These are phyloP conservation scores for Noturus placidus DNA, from an alignment of 2,113 vertebrate genomes.

Conservation along the genomic window DNA sequence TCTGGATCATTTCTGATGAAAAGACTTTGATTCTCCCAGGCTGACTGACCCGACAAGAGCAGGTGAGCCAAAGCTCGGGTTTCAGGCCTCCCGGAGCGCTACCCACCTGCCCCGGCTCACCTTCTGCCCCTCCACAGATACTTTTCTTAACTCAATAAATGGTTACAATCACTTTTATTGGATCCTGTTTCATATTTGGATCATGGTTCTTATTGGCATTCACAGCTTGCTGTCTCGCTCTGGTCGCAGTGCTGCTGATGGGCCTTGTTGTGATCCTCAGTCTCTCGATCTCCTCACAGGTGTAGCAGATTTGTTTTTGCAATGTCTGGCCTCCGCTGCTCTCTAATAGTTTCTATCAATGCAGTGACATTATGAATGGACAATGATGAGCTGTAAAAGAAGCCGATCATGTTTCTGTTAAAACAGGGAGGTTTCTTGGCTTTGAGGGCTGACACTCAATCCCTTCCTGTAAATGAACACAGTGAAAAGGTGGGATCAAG, in stretches of 20 bases:
- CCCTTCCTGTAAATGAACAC: slow-evolving; percentile 67
- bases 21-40: slow-evolving; percentile 68
- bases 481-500: slow-evolving; percentile 58
- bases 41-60: slow-evolving; percentile 67
- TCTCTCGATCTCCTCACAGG: slow-evolving; percentile 2
- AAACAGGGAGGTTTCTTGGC: slow-evolving; percentile 52
- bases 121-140: slow-evolving; percentile 34
- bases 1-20: slow-evolving; percentile 64
- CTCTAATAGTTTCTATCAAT: slow-evolving; percentile 56
- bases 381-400: slow-evolving; percentile 52
- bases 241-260: not conserved
- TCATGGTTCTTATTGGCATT: not conserved
- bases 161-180: slow-evolving; percentile 35
- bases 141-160: slow-evolving; percentile 39
- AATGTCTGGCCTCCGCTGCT: slow-evolving; percentile 31
- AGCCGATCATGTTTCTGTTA: slow-evolving; percentile 62
- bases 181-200: slow-evolving; percentile 37
- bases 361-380: slow-evolving; percentile 58
- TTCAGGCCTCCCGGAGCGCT: slow-evolving; percentile 60
- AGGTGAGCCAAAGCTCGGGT: slow-evolving; percentile 76
- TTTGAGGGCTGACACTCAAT: slow-evolving; percentile 61
- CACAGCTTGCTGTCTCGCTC: not conserved
- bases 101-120: slow-evolving; percentile 57
- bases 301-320: slow-evolving; percentile 22
- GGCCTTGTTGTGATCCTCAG: not conserved